Evolutionary conservation across 1,140 invertebrate species (phyloP), one percentile per base, ranked within the genome.

Genomic region (Hypothenemus hampei): DNA sequence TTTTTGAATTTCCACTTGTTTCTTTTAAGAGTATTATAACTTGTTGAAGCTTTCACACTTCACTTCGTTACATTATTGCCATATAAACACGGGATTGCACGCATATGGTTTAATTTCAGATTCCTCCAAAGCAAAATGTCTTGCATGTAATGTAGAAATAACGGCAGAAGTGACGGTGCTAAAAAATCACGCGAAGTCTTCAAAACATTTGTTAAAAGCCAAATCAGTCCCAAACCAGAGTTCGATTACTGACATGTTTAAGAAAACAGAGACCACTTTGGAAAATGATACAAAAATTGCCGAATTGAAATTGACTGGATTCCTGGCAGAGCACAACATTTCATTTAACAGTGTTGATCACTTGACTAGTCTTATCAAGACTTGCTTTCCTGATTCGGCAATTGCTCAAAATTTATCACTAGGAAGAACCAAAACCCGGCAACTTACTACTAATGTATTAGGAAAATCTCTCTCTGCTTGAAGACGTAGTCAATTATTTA

Each of bases 271-370:
- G 13, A 46, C 11, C 18, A 36, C 33, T 35, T 18, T 24, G 15
- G 13, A 49, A 51, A 51, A 8, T 36, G 18, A 48, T 37, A 36
- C 20, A 5, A 10, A 48, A 39, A 19, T 23, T 8, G 46, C 53
- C 4, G 37, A 56, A 50, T 26, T 57, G 4, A 57, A 51, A 44
- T 16, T 57, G 15, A 43, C 35, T 18, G 55, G 26, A 33, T 57
- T 57, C 51, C 23, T 57, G 33, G 35, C 43, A 31, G 49, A 58
- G 39, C 55, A 58, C 19, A 58, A 58, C 19, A 39, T 53, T 37
- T 39, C 56, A 15, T 58, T 58, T 22, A 24, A 36, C 11, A 15
- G 33, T 11, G 36, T 23, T 4, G 43, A 58, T 40, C 52, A 41
- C 13, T 19, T 55, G 29, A 33, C 15, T 3, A 20, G 18, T 13